Percentiles rank a stretch among this genome's conserved stretches.
phyloP scores from a whole-genome alignment of 2,113 vertebrate genomes.

The Tautogolabrus adspersus region DNA sequence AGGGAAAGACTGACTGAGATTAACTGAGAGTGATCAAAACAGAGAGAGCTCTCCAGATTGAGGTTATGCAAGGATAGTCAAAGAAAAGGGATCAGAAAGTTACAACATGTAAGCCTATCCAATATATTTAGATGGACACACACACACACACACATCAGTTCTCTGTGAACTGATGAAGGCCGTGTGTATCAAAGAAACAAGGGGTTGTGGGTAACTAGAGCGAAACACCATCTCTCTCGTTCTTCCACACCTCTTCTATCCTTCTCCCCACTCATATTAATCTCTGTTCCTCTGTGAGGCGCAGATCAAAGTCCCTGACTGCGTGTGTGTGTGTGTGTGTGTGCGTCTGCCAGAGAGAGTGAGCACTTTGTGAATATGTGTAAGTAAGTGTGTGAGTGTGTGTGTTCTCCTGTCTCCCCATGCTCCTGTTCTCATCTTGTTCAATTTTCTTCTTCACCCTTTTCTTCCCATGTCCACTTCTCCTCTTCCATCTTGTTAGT shows the following conservation, averaged over 20 bases:
- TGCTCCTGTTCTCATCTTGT: slow-evolving; percentile 42
- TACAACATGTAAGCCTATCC: slow-evolving; percentile 50
- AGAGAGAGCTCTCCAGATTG: slow-evolving; percentile 46
- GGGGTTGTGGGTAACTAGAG: slow-evolving; percentile 68
- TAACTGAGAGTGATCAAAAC: slow-evolving; percentile 60
- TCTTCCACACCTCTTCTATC: slow-evolving; percentile 57
- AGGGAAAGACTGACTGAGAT: slow-evolving; percentile 38
- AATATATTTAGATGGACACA: slow-evolving; percentile 59
- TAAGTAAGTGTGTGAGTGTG: slow-evolving; percentile 34
- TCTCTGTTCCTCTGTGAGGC: slow-evolving; percentile 66
- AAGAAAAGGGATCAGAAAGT: slow-evolving; percentile 63
- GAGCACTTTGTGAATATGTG: slow-evolving; percentile 42
- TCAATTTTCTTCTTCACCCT: slow-evolving; percentile 51
- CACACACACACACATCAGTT: slow-evolving; percentile 45
- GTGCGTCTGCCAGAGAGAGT: slow-evolving; percentile 3
- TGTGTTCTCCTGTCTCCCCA: slow-evolving; percentile 32
- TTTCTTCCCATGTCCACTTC: slow-evolving; percentile 42
- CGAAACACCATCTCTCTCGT: slow-evolving; percentile 62
- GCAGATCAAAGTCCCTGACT: slow-evolving; percentile 72
- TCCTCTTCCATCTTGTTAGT: slow-evolving; percentile 32
- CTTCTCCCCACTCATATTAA: slow-evolving; percentile 65
- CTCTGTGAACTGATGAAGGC: slow-evolving; percentile 69
- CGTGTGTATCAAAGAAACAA: slow-evolving; percentile 69
- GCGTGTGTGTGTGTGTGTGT: slow-evolving; percentile 28
- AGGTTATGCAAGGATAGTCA: slow-evolving; percentile 70